Percentiles rank a stretch among this genome's conserved stretches.
These are phyloP conservation scores for Phacellophora camtschatica DNA, from an alignment of 30 jellyfish, hydroid and myxozoan species.

Conservation along the genomic window DNA sequence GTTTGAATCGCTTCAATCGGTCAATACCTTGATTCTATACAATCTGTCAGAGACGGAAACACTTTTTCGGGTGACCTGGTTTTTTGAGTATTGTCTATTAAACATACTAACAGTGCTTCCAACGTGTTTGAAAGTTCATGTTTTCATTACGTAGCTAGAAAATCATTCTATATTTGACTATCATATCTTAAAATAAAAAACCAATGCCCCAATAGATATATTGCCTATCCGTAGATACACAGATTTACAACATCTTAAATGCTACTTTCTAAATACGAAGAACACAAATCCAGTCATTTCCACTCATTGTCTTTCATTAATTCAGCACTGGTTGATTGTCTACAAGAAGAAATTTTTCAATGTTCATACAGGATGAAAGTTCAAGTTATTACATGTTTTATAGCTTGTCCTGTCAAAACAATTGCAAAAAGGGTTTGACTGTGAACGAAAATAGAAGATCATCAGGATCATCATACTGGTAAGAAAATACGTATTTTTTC, in stretches of 20 bases:
- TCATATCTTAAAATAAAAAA: neutral
- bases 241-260: neutral
- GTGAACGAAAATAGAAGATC: neutral
- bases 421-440: neutral
- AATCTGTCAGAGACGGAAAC: too few species aligned
- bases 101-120: neutral
- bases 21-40: too few species aligned
- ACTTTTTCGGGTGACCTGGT: too few species aligned
- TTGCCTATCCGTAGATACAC: conserved; percentile 1
- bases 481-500: too few species aligned
- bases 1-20: too few species aligned
- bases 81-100: too few species aligned
- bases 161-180: neutral
- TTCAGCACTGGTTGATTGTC: conserved; percentile 49
- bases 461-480: neutral
- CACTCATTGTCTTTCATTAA: neutral
- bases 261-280: neutral
- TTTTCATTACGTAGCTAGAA: too few species aligned
- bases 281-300: neutral
- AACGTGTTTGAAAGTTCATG: neutral
- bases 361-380: neutral
- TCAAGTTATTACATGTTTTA: neutral
- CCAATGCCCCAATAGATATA: conserved; percentile 20
- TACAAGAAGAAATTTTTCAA: neutral
- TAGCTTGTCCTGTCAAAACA: neutral